Conservation (phyloP, 2,797 vertebrate species). For the Argya squamiceps region DNA sequence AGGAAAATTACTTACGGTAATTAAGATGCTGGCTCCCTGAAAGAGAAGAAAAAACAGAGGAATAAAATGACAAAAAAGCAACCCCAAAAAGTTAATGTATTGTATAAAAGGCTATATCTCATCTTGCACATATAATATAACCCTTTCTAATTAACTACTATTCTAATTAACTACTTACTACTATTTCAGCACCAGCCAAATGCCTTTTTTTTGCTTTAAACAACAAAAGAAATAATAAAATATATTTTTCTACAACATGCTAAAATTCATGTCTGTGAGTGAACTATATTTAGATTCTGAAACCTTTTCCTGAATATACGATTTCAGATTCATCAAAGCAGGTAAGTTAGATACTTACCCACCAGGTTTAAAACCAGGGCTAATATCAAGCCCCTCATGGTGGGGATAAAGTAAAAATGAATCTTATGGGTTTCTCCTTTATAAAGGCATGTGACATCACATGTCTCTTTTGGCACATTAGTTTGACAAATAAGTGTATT, state of each 20-base stretch:
- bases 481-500: slow-evolving; percentile 26
- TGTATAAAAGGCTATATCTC: neutral
- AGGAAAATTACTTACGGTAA: slow-evolving; percentile 67
- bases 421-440: neutral
- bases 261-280: neutral
- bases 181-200: neutral
- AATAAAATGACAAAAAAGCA: neutral
- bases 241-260: neutral
- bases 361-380: slow-evolving; percentile 52
- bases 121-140: neutral
- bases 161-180: too few relatives aligned
- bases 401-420: slow-evolving; percentile 43
- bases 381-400: slow-evolving; percentile 57
- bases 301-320: neutral
- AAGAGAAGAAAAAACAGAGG: slow-evolving; percentile 38
- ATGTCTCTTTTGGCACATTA: slow-evolving; percentile 44
- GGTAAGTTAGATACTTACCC: slow-evolving; percentile 53
- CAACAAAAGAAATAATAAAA: neutral
- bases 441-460: slow-evolving; percentile 54
- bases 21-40: slow-evolving; percentile 56
- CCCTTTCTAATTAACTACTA: slow-evolving; percentile 38
- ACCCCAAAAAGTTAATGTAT: neutral
- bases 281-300: neutral
- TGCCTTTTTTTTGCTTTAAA: neutral
- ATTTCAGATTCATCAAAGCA: neutral